A percentile compares a stretch with the other conserved stretches of the same genome.
phyloP scores from a whole-genome alignment of 2,888 invertebrate genomes.

The Rhagonycha fulva region DNA sequence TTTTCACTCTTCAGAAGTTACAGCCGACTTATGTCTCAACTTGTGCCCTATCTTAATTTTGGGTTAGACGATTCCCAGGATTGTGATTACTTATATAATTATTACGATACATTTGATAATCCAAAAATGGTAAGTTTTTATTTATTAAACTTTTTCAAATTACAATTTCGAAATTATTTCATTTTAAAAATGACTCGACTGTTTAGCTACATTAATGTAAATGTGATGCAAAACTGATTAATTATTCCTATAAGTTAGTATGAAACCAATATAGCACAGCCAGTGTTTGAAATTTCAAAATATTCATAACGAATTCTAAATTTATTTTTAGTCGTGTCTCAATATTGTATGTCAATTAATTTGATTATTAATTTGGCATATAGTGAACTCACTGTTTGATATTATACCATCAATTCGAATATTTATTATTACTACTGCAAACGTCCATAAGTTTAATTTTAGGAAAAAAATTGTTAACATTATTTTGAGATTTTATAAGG shows the following conservation, averaged over 20 bases:
- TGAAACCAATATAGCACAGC: background rate
- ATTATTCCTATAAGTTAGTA: background rate
- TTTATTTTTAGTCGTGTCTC: background rate
- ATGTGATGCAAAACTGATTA: background rate
- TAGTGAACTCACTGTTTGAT: background rate
- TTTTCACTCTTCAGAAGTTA: conserved; percentile 5
- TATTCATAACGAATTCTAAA: background rate
- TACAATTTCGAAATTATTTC: background rate
- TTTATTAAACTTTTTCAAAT: background rate
- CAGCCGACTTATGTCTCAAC: conserved; percentile 64
- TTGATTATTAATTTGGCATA: background rate
- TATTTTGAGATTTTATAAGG: no score
- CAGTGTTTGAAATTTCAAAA: background rate
- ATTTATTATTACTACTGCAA: background rate
- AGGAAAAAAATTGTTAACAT: no score
- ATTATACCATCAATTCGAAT: background rate
- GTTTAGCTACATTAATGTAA: background rate
- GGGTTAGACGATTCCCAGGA: conserved; percentile 48
- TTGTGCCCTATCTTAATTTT: conserved; percentile 61
- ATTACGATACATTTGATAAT: conserved; percentile 35
- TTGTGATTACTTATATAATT: conserved; percentile 43
- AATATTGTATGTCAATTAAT: background rate
- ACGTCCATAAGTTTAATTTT: no score
- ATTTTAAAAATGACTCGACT: background rate
- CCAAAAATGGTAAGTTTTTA: conserved; percentile 46